Base-by-base conservation (phyloP, 2,888 invertebrate genomes). In the Trisateles emortualis region DNA sequence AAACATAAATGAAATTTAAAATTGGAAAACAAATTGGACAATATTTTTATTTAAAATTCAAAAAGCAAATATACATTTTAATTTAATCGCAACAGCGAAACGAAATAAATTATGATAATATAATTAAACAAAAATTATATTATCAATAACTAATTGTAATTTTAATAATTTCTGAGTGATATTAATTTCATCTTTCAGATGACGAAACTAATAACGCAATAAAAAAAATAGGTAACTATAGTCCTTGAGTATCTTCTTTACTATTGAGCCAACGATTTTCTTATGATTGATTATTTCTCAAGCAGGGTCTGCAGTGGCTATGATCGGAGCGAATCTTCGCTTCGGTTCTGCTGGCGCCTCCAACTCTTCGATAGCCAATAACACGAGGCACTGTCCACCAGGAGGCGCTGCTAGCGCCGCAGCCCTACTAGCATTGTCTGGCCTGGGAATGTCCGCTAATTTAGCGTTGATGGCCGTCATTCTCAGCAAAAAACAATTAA, bases 401-500 rank as follows among this genome's bases (percentile, higher is more conserved):
- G 96, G 96, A 9, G 96, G 96, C 52, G 95, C 95, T 16, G 95
- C 96, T 1, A 96, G 96, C 83, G 97, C 97, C 2, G 95, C 95
- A 0, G 94, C 97, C 13, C 95, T 97, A 68, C 94, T 97, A 73
- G 95, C 96, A 42, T 93, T 97, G 8, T 96, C 96, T 2, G 94
- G 95, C 3, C 93, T 97, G 60, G 97, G 97, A 52, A 96, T 97
- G 94, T 95, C 95, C 0, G 96, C 97, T 24, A 97, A 97, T 87
- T 88, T 97, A 63, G 95, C 96, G 26, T 94, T 97, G 46, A 97
- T 97, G 96, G 94, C 95, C 8, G 95, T 97, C 65, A 97, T 97
- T 78, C 92, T 97, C 43, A 95, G 95, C 87, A 96, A 96, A 87
- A 95, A 95, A 75, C 96, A 96, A 80, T 92, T 97, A 35, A 93